A percentile compares a stretch with the other conserved stretches of the same genome.
Evolutionary conservation across 2,888 invertebrate genomes (phyloP).

Genomic region (Muschampia plurimacula): DNA sequence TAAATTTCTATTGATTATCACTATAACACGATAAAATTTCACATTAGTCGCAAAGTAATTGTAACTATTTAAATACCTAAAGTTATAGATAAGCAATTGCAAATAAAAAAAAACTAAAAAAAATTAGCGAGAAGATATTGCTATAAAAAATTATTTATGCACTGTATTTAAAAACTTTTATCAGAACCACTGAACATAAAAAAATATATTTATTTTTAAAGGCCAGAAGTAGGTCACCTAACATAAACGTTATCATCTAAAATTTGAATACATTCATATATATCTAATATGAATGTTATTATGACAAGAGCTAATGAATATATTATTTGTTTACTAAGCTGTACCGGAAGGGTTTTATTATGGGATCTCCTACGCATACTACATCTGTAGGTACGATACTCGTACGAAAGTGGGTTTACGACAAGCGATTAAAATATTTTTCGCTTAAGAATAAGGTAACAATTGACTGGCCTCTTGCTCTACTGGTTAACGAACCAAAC

Average conservation of each 20-base stretch:
- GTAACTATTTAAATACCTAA: too few species aligned
- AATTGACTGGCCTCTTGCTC: not conserved
- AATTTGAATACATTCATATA: slow-evolving; percentile 32
- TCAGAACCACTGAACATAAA: too few species aligned
- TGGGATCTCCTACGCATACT: slow-evolving; percentile 45
- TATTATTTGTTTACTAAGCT: slow-evolving; percentile 46
- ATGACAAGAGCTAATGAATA: slow-evolving; percentile 46
- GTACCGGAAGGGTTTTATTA: slow-evolving; percentile 43
- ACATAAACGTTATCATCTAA: slow-evolving; percentile 30
- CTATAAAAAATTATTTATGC: too few species aligned
- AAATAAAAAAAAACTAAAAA: too few species aligned
- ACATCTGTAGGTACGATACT: not conserved
- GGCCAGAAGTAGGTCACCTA: slow-evolving; percentile 20
- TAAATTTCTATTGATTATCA: too few species aligned
- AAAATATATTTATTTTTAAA: not conserved
- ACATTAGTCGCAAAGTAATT: too few species aligned
- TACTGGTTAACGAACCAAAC: too few species aligned
- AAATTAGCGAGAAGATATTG: too few species aligned
- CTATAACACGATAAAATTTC: too few species aligned
- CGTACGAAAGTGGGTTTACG: not conserved
- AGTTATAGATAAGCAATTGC: too few species aligned
- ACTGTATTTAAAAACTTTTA: too few species aligned
- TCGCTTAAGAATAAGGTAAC: not conserved
- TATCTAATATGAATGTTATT: slow-evolving; percentile 42
- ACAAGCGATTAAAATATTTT: slow-evolving; percentile 9